Conservation (phyloP, 2,888 invertebrate genomes). For the Apamea sordens region DNA sequence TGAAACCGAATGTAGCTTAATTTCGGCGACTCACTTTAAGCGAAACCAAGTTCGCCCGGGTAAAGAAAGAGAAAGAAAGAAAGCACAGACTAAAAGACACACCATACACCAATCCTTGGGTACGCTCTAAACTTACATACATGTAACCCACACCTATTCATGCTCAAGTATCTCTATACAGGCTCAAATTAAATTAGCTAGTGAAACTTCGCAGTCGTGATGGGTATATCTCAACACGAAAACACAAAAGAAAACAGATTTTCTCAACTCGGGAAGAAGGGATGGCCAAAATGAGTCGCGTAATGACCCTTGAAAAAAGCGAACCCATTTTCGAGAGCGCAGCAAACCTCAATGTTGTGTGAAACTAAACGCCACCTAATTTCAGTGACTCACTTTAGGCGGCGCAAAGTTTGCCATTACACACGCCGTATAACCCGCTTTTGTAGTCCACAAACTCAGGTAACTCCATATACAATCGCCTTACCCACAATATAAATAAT, state of each 20-base stretch:
- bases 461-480: neutral
- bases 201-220: no score
- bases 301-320: neutral
- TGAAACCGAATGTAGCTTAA: neutral
- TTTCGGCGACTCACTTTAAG: neutral
- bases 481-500: slow-evolving; percentile 23
- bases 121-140: no score
- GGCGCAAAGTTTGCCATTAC: neutral
- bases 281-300: neutral
- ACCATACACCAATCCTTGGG: no score
- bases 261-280: no score
- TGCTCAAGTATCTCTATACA: neutral
- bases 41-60: neutral
- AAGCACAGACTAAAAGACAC: no score
- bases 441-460: neutral
- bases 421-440: neutral
- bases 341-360: neutral
- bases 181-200: no score
- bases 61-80: no score
- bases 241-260: no score
- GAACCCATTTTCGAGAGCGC: neutral
- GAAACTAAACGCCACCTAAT: neutral
- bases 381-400: neutral
- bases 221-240: no score
- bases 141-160: no score